Conservation (phyloP, 2,888 invertebrate genomes). For the Deilephila porcellus region DNA sequence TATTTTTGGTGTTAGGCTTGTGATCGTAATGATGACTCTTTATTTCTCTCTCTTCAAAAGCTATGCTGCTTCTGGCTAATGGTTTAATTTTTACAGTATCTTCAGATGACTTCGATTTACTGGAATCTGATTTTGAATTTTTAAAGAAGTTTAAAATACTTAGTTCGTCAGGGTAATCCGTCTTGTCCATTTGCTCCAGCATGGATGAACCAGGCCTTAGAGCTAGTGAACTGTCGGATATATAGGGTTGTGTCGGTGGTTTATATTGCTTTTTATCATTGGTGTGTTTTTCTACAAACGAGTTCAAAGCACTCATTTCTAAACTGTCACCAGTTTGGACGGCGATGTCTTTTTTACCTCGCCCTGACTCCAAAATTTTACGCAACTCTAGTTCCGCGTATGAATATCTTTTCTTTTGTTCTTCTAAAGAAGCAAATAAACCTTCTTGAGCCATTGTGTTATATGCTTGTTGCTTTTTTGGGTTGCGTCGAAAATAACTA, state of each 20-base stretch:
- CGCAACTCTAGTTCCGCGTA: constrained; percentile 64
- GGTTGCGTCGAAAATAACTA: constrained; percentile 43
- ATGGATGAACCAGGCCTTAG: background rate
- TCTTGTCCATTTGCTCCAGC: background rate
- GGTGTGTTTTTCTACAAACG: constrained; percentile 28
- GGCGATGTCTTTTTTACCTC: constrained; percentile 45
- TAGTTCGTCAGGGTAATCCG: constrained; percentile 51
- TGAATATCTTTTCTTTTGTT: constrained; percentile 50
- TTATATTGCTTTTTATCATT: constrained; percentile 1
- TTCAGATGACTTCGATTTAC: constrained; percentile 28
- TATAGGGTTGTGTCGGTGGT: background rate
- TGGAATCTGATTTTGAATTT: constrained; percentile 47
- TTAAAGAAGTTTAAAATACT: constrained; percentile 60
- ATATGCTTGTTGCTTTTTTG: constrained; percentile 32
- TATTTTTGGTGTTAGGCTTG: constrained; percentile 6
- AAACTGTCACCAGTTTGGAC: constrained; percentile 72
- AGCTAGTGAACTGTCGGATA: background rate
- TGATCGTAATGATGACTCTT: constrained; percentile 51
- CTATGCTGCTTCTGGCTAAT: constrained; percentile 3
- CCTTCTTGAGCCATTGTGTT: constrained; percentile 31
- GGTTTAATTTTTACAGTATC: constrained; percentile 30
- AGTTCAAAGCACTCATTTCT: constrained; percentile 46
- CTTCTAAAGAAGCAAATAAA: constrained; percentile 27
- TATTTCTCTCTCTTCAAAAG: constrained; percentile 55
- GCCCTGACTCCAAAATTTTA: constrained; percentile 46